Conservation (phyloP, 2,797 vertebrate species). For the Echiichthys vipera region DNA sequence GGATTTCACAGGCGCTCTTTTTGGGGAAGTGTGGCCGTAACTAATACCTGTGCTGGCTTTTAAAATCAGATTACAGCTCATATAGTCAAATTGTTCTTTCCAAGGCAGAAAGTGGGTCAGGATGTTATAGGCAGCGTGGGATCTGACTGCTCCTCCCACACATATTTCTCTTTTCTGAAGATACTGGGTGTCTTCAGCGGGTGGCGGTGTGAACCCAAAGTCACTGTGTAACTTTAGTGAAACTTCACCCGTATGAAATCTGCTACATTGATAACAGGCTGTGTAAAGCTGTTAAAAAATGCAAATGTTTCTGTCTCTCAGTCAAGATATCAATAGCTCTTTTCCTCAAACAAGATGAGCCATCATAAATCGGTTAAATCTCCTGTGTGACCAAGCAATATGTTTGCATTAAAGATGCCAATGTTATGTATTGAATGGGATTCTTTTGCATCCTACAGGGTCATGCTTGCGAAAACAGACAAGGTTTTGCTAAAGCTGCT, state of each 20-base stretch:
- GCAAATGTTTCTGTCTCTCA: not conserved
- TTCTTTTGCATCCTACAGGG: not conserved
- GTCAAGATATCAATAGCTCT: not conserved
- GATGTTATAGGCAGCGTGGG: slow-evolving; percentile 25
- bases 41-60: slow-evolving; percentile 44
- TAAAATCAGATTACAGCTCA: slow-evolving; percentile 58
- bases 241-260: slow-evolving; percentile 1
- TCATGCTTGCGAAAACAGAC: not conserved
- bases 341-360: not conserved
- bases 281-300: not conserved
- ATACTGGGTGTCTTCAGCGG: not conserved
- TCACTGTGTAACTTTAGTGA: slow-evolving; percentile 11
- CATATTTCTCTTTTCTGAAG: slow-evolving; percentile 20
- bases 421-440: not conserved
- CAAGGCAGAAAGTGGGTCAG: slow-evolving; percentile 58
- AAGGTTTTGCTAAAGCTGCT: not conserved
- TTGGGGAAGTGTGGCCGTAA: slow-evolving; percentile 12
- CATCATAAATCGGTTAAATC: not conserved
- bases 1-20: slow-evolving; percentile 18
- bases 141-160: slow-evolving; percentile 30
- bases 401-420: not conserved
- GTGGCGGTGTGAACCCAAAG: slow-evolving; percentile 18
- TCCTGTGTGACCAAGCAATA: not conserved
- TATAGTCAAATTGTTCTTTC: slow-evolving; percentile 35
- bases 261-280: not conserved